A percentile compares a stretch with the other conserved stretches of the same genome.
These are phyloP conservation scores for Actinia equina DNA, from an alignment of 64 coral and sea anemone species.

Conservation along the genomic window DNA sequence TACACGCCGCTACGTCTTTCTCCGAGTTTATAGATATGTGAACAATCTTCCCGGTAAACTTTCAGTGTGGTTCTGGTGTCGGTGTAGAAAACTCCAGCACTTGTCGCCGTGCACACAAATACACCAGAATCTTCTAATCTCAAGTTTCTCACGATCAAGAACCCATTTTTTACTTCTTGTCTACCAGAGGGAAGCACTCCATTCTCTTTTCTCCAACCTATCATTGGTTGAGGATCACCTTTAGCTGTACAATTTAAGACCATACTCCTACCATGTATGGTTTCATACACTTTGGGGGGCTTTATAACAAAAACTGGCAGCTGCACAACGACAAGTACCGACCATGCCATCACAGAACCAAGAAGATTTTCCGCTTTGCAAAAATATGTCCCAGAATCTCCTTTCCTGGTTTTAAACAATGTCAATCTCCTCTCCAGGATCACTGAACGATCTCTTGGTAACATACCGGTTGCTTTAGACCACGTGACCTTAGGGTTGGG, in stretches of 20 bases:
- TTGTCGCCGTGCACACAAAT: neutral
- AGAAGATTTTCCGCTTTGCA: neutral
- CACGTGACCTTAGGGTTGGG: neutral
- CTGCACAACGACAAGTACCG: neutral
- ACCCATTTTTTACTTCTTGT: neutral
- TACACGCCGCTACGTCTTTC: neutral
- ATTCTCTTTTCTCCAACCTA: neutral
- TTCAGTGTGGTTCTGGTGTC: neutral
- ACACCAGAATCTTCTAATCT: neutral
- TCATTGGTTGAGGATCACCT: neutral
- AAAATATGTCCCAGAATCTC: neutral
- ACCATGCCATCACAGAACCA: neutral
- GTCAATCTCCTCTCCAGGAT: neutral
- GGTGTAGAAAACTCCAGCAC: neutral
- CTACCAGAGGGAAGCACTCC: neutral
- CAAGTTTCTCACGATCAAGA: neutral
- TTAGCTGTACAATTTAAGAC: neutral
- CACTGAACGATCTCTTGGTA: neutral
- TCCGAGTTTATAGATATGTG: neutral
- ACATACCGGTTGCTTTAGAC: neutral
- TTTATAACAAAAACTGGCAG: neutral
- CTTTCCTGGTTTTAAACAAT: neutral
- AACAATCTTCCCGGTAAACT: neutral
- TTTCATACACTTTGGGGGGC: neutral
- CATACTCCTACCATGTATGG: neutral